These are phyloP conservation scores for Drosophila murphyi DNA, from an alignment of 1,140 invertebrate species.

Conservation along the genomic window DNA sequence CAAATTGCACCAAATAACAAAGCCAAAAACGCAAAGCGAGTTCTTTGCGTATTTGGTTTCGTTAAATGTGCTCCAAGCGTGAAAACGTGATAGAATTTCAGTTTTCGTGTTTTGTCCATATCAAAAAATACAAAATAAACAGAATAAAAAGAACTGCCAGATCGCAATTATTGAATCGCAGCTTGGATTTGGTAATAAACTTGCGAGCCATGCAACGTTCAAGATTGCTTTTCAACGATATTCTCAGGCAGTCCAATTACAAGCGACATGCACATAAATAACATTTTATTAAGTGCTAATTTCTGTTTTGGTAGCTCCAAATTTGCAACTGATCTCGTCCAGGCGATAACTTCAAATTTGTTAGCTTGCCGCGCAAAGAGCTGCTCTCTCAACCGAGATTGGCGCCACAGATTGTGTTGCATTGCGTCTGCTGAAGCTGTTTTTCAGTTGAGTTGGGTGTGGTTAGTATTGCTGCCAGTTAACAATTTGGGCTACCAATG, in stretches of 20 bases:
- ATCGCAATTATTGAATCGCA: constrained; percentile 58
- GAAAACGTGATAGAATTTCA: constrained; percentile 79
- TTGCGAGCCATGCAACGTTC: constrained; percentile 15
- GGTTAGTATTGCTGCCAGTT: neutral
- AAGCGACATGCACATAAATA: constrained; percentile 72
- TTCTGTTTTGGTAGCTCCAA: constrained; percentile 62
- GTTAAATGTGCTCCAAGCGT: constrained; percentile 69
- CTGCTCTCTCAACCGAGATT: constrained; percentile 39
- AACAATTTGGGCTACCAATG: neutral
- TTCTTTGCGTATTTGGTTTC: constrained; percentile 58
- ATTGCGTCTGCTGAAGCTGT: neutral
- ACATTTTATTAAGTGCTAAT: constrained; percentile 80
- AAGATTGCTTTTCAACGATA: constrained; percentile 18
- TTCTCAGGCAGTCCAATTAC: constrained; percentile 58
- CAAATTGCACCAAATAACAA: constrained; percentile 77
- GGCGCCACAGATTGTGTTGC: constrained; percentile 50
- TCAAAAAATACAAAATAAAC: constrained; percentile 3
- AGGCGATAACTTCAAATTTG: constrained; percentile 60
- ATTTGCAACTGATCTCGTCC: constrained; percentile 43
- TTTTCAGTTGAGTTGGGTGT: neutral
- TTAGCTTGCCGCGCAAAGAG: constrained; percentile 21
- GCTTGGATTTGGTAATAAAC: constrained; percentile 59
- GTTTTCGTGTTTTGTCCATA: constrained; percentile 53
- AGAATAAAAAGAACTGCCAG: constrained; percentile 18
- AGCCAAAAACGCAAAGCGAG: constrained; percentile 48